A percentile compares a stretch with the other conserved stretches of the same genome.
phyloP scores from a whole-genome alignment of 1,140 invertebrate species.

The Vanessa tameamea region DNA sequence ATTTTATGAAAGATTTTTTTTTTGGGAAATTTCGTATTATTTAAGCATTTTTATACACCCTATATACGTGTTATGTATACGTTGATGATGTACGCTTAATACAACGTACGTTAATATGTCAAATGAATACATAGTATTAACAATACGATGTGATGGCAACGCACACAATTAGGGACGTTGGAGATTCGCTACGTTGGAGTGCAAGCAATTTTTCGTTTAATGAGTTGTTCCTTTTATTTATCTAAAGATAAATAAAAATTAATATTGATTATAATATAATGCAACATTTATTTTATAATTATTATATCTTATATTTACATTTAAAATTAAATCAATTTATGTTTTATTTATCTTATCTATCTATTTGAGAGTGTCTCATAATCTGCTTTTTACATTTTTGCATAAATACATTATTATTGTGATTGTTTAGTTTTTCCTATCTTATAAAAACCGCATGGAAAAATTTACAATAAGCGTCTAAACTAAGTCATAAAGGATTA shows the following conservation, averaged over 20 bases:
- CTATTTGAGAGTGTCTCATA: no score
- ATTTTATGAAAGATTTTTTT: neutral
- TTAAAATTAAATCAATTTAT: no score
- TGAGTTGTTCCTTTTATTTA: no score
- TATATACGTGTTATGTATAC: conserved; percentile 30
- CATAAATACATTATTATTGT: neutral
- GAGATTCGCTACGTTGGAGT: conserved; percentile 33
- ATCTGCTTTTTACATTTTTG: neutral
- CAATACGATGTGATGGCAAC: conserved; percentile 62
- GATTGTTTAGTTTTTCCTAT: neutral
- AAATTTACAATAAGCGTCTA: neutral
- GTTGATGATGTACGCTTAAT: conserved; percentile 41
- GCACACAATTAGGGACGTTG: conserved; percentile 58
- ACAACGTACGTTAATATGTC: conserved; percentile 65
- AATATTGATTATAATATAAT: no score
- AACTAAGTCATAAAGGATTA: conserved; percentile 15
- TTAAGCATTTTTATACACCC: neutral
- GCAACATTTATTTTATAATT: no score
- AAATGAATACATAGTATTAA: conserved; percentile 69
- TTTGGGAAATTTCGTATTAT: neutral
- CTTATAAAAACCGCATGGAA: neutral
- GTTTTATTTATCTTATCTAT: no score
- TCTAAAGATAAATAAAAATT: no score
- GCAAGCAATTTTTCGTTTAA: conserved; percentile 17
- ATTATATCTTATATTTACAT: no score